Evolutionary conservation across 2,888 invertebrate genomes (phyloP), one percentile per base, ranked within the genome.

Genomic region (Tetramorium bicarinatum): DNA sequence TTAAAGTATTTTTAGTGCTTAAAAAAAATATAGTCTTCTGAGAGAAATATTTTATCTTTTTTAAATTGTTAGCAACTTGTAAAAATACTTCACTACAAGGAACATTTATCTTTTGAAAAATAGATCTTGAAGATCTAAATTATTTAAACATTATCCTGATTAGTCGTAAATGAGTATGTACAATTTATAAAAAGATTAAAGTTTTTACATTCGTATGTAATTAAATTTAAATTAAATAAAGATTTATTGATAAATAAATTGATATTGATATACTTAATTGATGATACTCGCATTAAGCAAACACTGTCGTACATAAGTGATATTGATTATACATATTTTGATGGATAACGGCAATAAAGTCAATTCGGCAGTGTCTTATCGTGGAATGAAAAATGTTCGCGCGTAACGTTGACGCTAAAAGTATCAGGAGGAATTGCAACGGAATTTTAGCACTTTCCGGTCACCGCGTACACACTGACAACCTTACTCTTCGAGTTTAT

Each of bases 401-500:
- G 54, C 29, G 54, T 49, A 62, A 62, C 38, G 21, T 62, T 59
- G 61, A 41, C 52, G 54, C 18, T 13, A 34, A 61, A 34, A 29
- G 11, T 15, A 21, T 59, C 34, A 18, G 18, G 62, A 34, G 75
- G 18, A 61, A 61, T 56, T 77, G 77, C 56, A 67, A 77, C 56
- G 77, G 77, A 67, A 77, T 67, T 77, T 56, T 44, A 66, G 21
- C 67, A 44, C 56, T 77, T 77, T 67, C 67, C 44, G 44, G 67
- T 77, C 77, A 56, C 54, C 66, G 54, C 44, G 66, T 29, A 56
- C 56, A 54, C 77, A 54, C 67, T 56, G 77, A 77, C 77, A 67
- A 67, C 54, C 41, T 56, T 54, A 66, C 66, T 54, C 77, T 77
- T 77, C 56, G 56, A 77, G 67, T 77, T 77, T 77, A 77, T 77